Conservation (phyloP, 2,113 vertebrate species). For the Sigmodon hispidus region DNA sequence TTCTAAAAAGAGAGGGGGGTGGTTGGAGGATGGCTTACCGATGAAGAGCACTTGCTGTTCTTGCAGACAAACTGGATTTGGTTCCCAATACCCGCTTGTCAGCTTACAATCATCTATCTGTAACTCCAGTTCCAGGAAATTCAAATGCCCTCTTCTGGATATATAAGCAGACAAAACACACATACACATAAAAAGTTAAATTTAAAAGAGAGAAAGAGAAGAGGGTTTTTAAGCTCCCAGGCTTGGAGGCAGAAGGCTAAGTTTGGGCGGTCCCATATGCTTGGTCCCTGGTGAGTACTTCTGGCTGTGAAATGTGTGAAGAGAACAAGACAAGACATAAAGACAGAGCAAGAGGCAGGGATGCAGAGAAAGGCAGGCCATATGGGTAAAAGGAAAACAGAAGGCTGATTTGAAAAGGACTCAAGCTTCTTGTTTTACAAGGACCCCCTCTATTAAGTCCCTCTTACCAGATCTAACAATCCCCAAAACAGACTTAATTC, state of each 20-base stretch:
- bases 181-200: neutral
- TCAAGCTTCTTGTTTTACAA: neutral
- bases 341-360: neutral
- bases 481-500: neutral
- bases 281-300: neutral
- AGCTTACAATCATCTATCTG: neutral
- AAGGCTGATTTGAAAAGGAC: neutral
- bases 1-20: neutral
- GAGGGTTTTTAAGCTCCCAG: neutral
- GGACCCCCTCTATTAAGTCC: neutral
- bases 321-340: neutral
- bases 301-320: neutral
- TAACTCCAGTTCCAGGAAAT: neutral
- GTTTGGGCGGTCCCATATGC: neutral
- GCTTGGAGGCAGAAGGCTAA: neutral
- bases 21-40: neutral
- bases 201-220: neutral
- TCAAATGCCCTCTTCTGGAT: neutral
- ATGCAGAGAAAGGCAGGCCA: neutral
- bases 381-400: neutral
- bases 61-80: neutral
- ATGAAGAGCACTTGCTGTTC: neutral
- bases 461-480: neutral
- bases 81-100: neutral
- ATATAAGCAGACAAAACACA: neutral